phyloP scores from a whole-genome alignment of 2,113 vertebrate genomes.

The Gavialis gangeticus region DNA sequence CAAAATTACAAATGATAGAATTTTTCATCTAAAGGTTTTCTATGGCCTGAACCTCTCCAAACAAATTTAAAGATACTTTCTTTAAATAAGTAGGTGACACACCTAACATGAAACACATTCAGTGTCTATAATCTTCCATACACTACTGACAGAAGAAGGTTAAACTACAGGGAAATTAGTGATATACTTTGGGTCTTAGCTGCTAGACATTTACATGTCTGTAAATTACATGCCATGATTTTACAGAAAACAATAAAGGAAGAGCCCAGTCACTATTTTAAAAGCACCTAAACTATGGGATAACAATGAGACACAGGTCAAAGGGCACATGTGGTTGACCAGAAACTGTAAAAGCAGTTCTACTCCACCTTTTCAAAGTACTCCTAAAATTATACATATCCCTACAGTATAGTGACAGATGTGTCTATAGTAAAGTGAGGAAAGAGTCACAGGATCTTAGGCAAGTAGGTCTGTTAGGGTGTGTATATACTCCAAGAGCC shows the following conservation, averaged over 20 bases:
- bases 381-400: conserved; percentile 52
- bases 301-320: background rate
- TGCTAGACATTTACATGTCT: background rate
- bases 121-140: conserved; percentile 2
- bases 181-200: background rate
- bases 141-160: background rate
- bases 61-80: background rate
- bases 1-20: background rate
- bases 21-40: background rate
- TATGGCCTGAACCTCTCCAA: background rate
- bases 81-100: background rate
- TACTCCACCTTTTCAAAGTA: conserved; percentile 40
- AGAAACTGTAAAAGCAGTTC: background rate
- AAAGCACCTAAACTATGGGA: background rate
- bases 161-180: background rate
- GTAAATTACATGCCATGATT: background rate
- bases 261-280: background rate
- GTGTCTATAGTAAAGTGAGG: conserved; percentile 36
- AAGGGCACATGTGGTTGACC: background rate
- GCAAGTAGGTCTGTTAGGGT: no score
- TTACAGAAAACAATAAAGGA: background rate
- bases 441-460: no score
- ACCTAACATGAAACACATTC: background rate
- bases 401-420: conserved; percentile 44
- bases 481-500: no score